Base-by-base conservation (phyloP, 2,888 invertebrate genomes). In the Sinelater perroti region DNA sequence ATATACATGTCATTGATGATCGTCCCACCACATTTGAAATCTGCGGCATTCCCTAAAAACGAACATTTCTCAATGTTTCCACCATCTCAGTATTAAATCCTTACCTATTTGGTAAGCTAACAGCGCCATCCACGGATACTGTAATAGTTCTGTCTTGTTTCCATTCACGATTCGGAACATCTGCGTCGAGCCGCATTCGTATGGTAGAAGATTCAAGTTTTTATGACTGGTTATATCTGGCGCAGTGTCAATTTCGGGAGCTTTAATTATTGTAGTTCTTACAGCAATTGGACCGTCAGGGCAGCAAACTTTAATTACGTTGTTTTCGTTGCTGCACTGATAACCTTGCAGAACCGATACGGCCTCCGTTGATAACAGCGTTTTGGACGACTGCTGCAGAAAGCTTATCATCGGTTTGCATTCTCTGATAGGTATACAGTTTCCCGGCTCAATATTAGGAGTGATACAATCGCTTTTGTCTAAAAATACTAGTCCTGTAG, bases 61-160 rank as follows among this genome's bases (percentile, higher is more conserved):
- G 16, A n/a, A 4, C 7, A 0, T 8, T 24, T 40, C 31, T 17
- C 4, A 10, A 18, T 51, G n/a, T 10, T 16, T n/a, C n/a, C n/a
- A n/a, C n/a, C n/a, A n/a, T n/a, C n/a, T n/a, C n/a, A n/a, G n/a
- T n/a, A n/a, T n/a, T n/a, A n/a, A 8, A 8, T 10, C 2, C 4
- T 16, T 24, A 40, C 72, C 62, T 3, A 64, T 67, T 6, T 69
- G 45, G 56, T 88, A 90, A 1, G 83, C 82, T 10, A 91, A 71
- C 1, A 90, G 76, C 0, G 86, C 89, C 88, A 90, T 87, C 90
- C 90, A 91, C 0, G 90, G 90, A 75, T 84, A 88, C 65, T 90
- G 87, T 30, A 81, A 83, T 2, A 89, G 71, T 0, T 73, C 73
- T 0, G 90, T 86, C 58, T 80, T 77, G 35, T 84, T 81, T 0